A percentile compares a stretch with the other conserved stretches of the same genome.
These are phyloP conservation scores for Onychorhynchus coronatus DNA, from an alignment of 2,113 vertebrate genomes.

Conservation along the genomic window DNA sequence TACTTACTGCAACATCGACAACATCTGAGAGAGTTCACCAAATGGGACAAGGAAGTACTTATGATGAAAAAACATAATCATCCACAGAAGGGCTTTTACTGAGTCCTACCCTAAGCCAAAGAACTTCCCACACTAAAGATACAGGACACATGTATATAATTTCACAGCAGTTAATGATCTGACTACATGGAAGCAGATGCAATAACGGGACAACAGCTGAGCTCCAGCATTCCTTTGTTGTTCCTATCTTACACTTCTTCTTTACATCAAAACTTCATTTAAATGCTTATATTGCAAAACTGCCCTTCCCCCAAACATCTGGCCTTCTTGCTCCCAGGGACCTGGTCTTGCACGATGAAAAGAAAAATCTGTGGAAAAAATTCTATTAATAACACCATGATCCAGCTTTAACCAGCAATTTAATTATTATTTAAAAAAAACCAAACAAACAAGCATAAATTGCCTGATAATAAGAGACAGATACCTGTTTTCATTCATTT, in stretches of 20 bases:
- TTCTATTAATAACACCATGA: not conserved
- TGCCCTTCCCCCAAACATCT: not conserved
- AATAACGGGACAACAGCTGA: slow-evolving; percentile 33
- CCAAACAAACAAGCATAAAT: not conserved
- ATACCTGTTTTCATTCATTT: not conserved
- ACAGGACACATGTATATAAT: not conserved
- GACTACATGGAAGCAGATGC: slow-evolving; percentile 28
- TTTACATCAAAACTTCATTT: slow-evolving; percentile 12
- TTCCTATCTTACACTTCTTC: not conserved
- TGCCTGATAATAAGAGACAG: not conserved
- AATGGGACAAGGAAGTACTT: slow-evolving; percentile 39
- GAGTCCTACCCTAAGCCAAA: slow-evolving; percentile 19
- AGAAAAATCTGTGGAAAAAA: not conserved
- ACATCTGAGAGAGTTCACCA: slow-evolving; percentile 47
- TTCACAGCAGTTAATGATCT: slow-evolving; percentile 37
- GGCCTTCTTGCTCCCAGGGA: not conserved
- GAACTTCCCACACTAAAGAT: slow-evolving; percentile 32
- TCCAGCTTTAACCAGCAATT: not conserved
- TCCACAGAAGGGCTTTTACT: slow-evolving; percentile 28
- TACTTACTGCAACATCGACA: slow-evolving; percentile 35
- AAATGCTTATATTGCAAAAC: not conserved
- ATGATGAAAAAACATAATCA: slow-evolving; percentile 22
- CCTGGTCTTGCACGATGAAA: not conserved
- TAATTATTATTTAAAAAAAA: not conserved
- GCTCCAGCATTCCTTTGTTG: slow-evolving; percentile 4